Conservation (phyloP, 2,888 invertebrate genomes). For the Parascotia fuliginaria region DNA sequence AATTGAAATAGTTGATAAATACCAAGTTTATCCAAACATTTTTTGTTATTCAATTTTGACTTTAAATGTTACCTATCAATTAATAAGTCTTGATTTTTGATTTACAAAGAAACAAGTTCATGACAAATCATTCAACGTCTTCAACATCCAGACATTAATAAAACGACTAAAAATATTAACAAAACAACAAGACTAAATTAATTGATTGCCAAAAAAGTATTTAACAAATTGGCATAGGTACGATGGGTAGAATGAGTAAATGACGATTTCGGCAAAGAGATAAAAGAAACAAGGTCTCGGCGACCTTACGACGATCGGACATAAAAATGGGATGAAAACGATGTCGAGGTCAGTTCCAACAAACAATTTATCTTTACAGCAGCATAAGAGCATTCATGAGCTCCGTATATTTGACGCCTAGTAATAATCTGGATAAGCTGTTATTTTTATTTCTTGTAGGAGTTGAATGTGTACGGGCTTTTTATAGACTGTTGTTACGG, state of each 20-base stretch:
- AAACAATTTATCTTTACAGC: constrained; percentile 41
- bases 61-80: constrained; percentile 23
- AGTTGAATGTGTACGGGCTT: constrained; percentile 11
- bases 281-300: constrained; percentile 45
- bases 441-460: constrained; percentile 2
- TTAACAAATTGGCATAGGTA: constrained; percentile 16
- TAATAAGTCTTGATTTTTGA: constrained; percentile 5
- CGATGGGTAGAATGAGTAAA: constrained; percentile 17
- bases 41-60: background rate
- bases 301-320: constrained; percentile 41
- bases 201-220: constrained; percentile 12
- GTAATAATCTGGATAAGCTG: constrained; percentile 1
- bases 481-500: background rate
- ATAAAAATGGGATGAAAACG: constrained; percentile 47
- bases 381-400: constrained; percentile 11
- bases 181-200: constrained; percentile 8
- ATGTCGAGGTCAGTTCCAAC: constrained; percentile 51
- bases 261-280: constrained; percentile 29
- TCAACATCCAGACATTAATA: constrained; percentile 10
- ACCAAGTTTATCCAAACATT: too few relatives aligned
- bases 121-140: constrained; percentile 24
- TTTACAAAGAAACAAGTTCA: constrained; percentile 14
- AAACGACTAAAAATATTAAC: constrained; percentile 9
- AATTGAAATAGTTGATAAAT: too few relatives aligned
- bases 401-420: constrained; percentile 10